phyloP scores from a whole-genome alignment of 2,888 invertebrate genomes.

The Patella ulyssiponensis region DNA sequence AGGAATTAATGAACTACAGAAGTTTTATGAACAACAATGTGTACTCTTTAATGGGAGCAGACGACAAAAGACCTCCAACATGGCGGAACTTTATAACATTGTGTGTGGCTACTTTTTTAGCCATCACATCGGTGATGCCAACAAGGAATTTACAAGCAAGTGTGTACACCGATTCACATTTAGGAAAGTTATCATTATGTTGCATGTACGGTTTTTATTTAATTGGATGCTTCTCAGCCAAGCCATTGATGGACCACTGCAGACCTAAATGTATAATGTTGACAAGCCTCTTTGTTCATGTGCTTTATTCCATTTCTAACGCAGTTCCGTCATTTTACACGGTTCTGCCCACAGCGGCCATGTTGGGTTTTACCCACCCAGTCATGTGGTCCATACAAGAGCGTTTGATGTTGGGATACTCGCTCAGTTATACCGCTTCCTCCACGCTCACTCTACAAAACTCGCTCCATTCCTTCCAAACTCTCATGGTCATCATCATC shows the following conservation, averaged over 20 bases:
- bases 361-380: constrained; percentile 61
- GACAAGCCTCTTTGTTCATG: constrained; percentile 58
- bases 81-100: constrained; percentile 43
- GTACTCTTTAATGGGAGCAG: constrained; percentile 14
- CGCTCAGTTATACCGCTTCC: constrained; percentile 57
- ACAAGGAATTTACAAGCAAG: constrained; percentile 58
- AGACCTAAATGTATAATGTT: constrained; percentile 59
- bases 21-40: constrained; percentile 7
- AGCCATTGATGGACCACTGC: constrained; percentile 54
- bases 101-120: constrained; percentile 41
- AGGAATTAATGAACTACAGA: constrained; percentile 4
- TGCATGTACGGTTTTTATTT: constrained; percentile 59
- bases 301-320: constrained; percentile 59
- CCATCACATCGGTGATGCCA: constrained; percentile 40
- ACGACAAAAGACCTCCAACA: constrained; percentile 35
- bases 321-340: constrained; percentile 59
- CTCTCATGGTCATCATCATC: constrained; percentile 60
- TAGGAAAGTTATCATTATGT: constrained; percentile 57
- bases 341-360: constrained; percentile 54
- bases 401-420: constrained; percentile 58
- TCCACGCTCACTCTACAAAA: constrained; percentile 53
- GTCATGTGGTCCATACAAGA: constrained; percentile 62
- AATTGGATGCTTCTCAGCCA: constrained; percentile 55
- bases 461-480: constrained; percentile 60
- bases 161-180: constrained; percentile 48